Base-by-base conservation (phyloP, 2,888 invertebrate species). In the Iselma pallidipennis region DNA sequence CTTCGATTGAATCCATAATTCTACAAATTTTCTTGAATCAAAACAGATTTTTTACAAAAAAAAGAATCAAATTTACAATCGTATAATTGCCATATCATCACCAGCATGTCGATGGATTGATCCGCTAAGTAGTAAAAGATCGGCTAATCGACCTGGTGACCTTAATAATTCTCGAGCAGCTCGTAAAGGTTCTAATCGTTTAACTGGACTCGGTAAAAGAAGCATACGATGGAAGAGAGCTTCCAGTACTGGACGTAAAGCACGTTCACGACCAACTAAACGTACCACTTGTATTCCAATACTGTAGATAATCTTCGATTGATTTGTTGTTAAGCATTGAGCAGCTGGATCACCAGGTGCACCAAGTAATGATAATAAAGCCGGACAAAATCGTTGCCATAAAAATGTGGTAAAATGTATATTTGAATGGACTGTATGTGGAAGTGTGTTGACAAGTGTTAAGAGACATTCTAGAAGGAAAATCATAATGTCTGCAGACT, bases 311-410 rank as follows among this genome's bases (percentile, higher is more conserved):
- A 94, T 92, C 82, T 94, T 94, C 0, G 95, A 92, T 77, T 96
- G 93, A 66, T 91, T 90, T 66, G 90, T 91, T 70, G 92, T 91
- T 64, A 95, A 87, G 70, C 89, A 88, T 4, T 92, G 90, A 1
- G 91, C 89, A 21, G 88, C 87, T n/a, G 88, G 87, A 63, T 93
- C 89, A 55, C 92, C 87, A 0, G 96, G 96, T 7, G 95, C 92
- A 0, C 96, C 96, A 2, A 96, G 85, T 61, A 96, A 90, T 0
- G 93, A 91, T 58, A 96, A 91, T 66, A 96, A 82, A 0, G 93
- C 91, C 0, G 96, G 96, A 74, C 95, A 96, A 75, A 96, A 91
- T 74, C 94, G 91, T 80, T 96, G 95, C 96, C 96, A 94, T 9
- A 94, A 84, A 75, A 94, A 94, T 3, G 92, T 92, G 1, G 92